A percentile compares a stretch with the other conserved stretches of the same genome.
phyloP scores from a whole-genome alignment of 1,140 invertebrate genomes.

The Centruroides vittatus region DNA sequence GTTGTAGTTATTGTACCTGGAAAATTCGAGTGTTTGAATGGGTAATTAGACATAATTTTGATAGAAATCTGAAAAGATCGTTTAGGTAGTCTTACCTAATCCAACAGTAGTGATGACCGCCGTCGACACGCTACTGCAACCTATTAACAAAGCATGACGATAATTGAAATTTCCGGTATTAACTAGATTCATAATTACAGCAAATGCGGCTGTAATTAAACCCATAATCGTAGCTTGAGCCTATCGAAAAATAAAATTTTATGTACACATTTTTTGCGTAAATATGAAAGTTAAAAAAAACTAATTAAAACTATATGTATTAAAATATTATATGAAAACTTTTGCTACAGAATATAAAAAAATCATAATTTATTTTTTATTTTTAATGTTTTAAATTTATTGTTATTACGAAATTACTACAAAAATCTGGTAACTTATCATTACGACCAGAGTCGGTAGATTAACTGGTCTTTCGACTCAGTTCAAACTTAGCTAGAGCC shows the following conservation, averaged over 20 bases:
- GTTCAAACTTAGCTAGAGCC: too few species aligned
- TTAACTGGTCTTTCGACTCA: too few species aligned
- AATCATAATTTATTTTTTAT: too few species aligned
- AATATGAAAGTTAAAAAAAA: too few species aligned
- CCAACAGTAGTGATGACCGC: slow-evolving; percentile 57
- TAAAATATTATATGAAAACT: too few species aligned
- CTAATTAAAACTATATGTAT: too few species aligned
- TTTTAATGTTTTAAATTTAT: too few species aligned
- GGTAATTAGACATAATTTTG: not conserved
- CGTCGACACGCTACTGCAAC: slow-evolving; percentile 74
- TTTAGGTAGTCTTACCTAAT: slow-evolving; percentile 22
- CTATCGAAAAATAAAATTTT: slow-evolving; percentile 23
- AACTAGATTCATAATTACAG: slow-evolving; percentile 68
- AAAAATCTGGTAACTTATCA: too few species aligned
- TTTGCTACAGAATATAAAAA: too few species aligned
- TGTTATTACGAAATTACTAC: too few species aligned
- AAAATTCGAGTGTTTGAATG: slow-evolving; percentile 4
- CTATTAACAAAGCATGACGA: slow-evolving; percentile 62
- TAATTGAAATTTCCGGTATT: slow-evolving; percentile 45
- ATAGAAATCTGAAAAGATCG: not conserved
- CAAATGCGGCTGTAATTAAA: slow-evolving; percentile 71
- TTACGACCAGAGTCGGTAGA: too few species aligned
- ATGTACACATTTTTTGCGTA: too few species aligned
- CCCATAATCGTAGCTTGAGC: slow-evolving; percentile 88
- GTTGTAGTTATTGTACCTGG: slow-evolving; percentile 68